Evolutionary conservation across 2,797 vertebrate genomes (phyloP).

Genomic region (Echeneis naucrates): DNA sequence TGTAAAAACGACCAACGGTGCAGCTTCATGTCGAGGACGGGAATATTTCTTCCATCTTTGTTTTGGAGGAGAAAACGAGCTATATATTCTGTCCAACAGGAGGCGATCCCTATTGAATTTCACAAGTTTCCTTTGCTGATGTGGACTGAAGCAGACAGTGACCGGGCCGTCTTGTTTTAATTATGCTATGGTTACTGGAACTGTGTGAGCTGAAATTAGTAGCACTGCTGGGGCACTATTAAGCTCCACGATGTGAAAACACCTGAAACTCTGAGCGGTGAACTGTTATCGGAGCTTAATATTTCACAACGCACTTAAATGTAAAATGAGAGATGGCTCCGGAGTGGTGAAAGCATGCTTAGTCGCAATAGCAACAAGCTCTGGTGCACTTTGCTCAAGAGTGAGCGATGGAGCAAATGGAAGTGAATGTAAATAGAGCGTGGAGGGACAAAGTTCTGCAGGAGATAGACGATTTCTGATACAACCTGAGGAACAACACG

Average conservation of each 20-base stretch:
- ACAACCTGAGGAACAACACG: background rate
- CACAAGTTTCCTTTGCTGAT: slow-evolving; percentile 9
- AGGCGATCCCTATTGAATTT: slow-evolving; percentile 14
- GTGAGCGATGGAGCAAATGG: slow-evolving; percentile 80
- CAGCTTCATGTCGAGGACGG: background rate
- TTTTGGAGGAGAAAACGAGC: background rate
- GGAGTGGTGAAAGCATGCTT: slow-evolving; percentile 66
- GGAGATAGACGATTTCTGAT: slow-evolving; percentile 34
- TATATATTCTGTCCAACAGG: background rate
- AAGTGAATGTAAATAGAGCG: slow-evolving; percentile 81
- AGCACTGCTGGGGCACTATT: slow-evolving; percentile 6
- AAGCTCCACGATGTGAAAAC: slow-evolving; percentile 24
- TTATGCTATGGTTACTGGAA: slow-evolving; percentile 36
- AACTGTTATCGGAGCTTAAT: slow-evolving; percentile 40
- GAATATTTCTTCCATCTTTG: background rate
- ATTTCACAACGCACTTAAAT: slow-evolving; percentile 56
- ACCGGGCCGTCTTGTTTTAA: slow-evolving; percentile 20
- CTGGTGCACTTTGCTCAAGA: slow-evolving; percentile 70
- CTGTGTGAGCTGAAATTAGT: slow-evolving; percentile 14
- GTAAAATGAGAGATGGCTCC: slow-evolving; percentile 55
- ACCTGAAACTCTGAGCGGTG: background rate
- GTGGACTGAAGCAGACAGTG: background rate
- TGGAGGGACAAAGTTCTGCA: slow-evolving; percentile 64
- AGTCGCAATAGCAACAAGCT: slow-evolving; percentile 46
- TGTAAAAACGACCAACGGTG: background rate